Conservation (phyloP, 1,140 invertebrate genomes). For the Saccostrea echinata region DNA sequence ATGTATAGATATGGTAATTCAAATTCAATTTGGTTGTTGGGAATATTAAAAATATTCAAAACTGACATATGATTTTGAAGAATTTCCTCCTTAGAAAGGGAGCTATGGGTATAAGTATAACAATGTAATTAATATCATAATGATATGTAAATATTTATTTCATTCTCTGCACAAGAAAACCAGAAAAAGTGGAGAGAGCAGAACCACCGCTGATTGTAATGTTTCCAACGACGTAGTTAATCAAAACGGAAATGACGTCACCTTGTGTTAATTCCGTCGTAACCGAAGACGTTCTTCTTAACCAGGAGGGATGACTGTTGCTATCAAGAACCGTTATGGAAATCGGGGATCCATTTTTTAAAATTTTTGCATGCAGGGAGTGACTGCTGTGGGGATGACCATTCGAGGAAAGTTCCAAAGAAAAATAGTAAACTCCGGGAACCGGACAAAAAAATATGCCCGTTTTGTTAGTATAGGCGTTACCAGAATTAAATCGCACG, state of each 20-base stretch:
- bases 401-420: constrained; percentile 14
- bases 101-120: no score
- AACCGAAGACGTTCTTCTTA: constrained; percentile 12
- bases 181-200: neutral
- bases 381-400: neutral
- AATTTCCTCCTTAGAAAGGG: no score
- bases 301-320: neutral
- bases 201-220: neutral
- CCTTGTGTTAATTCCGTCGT: constrained; percentile 3
- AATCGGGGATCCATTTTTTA: neutral
- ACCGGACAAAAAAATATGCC: neutral
- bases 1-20: no score
- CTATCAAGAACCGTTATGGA: constrained; percentile 14
- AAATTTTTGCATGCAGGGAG: neutral
- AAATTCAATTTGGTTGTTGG: no score
- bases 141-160: neutral
- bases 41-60: no score
- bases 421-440: constrained; percentile 20
- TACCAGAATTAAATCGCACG: constrained; percentile 1
- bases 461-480: neutral
- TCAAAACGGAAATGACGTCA: constrained; percentile 1
- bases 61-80: no score
- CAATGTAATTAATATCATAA: neutral
- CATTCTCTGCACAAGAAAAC: constrained; percentile 30
- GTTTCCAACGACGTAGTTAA: constrained; percentile 10